phyloP scores from a whole-genome alignment of 2,113 vertebrate species.

The Alethe castanea region DNA sequence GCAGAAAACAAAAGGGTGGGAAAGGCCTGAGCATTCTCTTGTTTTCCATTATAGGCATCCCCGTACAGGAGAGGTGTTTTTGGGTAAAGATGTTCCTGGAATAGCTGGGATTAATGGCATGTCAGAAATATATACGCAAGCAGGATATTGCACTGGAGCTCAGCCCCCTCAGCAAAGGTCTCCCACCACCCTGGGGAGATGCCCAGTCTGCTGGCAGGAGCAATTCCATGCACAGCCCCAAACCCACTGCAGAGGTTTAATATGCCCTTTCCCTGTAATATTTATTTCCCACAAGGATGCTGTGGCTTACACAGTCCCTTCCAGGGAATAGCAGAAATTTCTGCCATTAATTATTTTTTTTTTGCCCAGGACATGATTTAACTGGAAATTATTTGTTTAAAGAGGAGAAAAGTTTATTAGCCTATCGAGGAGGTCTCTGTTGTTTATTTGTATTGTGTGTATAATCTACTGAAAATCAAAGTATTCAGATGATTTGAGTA shows the following conservation, averaged over 20 bases:
- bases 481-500: neutral
- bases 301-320: neutral
- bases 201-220: neutral
- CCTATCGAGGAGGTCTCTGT: fast-evolving
- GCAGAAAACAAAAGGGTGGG: neutral
- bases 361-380: neutral
- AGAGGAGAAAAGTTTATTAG: neutral
- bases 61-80: neutral
- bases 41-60: neutral
- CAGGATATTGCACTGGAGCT: neutral
- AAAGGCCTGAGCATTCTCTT: neutral
- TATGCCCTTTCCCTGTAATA: neutral
- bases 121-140: neutral
- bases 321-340: neutral
- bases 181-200: neutral
- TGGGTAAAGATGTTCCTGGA: neutral
- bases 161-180: neutral
- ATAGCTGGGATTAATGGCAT: neutral
- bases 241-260: neutral
- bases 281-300: neutral
- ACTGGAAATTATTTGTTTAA: neutral
- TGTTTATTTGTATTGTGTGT: neutral
- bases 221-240: neutral
- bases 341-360: neutral
- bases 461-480: neutral